Percentiles rank a stretch among this genome's conserved stretches.
These are phyloP conservation scores for Cnemophilus loriae DNA, from an alignment of 2,113 vertebrate species.

Conservation along the genomic window DNA sequence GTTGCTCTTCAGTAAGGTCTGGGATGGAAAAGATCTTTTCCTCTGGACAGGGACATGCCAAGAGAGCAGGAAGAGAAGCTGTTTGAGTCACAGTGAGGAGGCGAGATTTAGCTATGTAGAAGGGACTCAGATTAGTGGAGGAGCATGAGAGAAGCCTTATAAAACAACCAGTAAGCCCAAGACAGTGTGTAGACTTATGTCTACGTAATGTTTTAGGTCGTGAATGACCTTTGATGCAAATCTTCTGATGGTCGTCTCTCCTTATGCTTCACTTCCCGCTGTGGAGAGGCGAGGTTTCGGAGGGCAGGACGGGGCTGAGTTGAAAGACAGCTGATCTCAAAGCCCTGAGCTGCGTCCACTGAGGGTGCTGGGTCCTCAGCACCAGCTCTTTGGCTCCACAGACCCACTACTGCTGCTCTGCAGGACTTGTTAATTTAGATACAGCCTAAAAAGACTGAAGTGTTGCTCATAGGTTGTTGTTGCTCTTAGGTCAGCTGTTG, in stretches of 20 bases:
- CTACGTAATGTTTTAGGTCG: neutral
- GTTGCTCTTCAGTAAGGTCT: neutral
- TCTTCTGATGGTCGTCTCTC: neutral
- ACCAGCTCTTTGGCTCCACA: neutral
- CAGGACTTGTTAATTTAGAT: neutral
- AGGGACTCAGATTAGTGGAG: neutral
- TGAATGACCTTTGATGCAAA: fast-evolving
- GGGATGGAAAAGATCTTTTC: neutral
- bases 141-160: neutral
- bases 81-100: neutral
- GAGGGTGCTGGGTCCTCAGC: neutral
- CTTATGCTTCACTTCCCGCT: neutral
- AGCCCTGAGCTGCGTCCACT: neutral
- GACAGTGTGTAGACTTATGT: neutral
- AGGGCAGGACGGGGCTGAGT: neutral
- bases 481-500: neutral
- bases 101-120: neutral
- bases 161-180: neutral
- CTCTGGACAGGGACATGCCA: neutral
- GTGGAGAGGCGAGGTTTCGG: fast-evolving
- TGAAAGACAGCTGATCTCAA: neutral
- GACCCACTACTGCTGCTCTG: neutral
- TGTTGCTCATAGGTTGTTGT: neutral
- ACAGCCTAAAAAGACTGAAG: neutral
- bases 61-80: neutral